Percentiles rank a stretch among this genome's conserved stretches.
These are phyloP conservation scores for Philypnodon macrostomus DNA, from an alignment of 2,797 vertebrate species.

Conservation along the genomic window DNA sequence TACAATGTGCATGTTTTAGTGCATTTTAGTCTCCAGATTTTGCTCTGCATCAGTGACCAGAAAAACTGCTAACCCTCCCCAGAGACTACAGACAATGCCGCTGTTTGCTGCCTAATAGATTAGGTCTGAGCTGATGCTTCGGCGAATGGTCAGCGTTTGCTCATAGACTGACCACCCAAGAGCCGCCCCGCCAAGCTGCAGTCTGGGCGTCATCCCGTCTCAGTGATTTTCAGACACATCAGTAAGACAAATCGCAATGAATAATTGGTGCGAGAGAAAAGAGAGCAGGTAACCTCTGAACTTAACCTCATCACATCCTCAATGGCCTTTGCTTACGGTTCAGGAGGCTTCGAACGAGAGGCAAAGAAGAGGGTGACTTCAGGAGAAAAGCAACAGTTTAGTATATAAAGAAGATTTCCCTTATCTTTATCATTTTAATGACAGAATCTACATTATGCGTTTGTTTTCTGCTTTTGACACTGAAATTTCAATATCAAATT, in stretches of 20 bases:
- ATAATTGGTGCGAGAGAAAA: slow-evolving; percentile 53
- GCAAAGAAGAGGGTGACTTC: slow-evolving; percentile 51
- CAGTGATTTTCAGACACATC: slow-evolving; percentile 60
- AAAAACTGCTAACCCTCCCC: slow-evolving; percentile 64
- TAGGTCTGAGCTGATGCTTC: slow-evolving; percentile 53
- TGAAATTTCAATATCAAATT: not conserved
- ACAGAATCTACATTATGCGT: no score
- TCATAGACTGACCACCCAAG: slow-evolving; percentile 77
- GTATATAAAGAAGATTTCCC: slow-evolving; percentile 55
- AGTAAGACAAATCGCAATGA: slow-evolving; percentile 58
- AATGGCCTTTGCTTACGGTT: slow-evolving; percentile 42
- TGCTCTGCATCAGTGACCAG: slow-evolving; percentile 64
- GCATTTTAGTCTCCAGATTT: slow-evolving; percentile 29
- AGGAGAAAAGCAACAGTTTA: slow-evolving; percentile 25
- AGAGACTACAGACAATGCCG: slow-evolving; percentile 62
- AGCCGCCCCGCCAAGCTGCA: slow-evolving; percentile 34
- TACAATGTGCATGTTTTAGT: slow-evolving; percentile 27
- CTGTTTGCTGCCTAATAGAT: slow-evolving; percentile 72
- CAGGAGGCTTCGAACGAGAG: slow-evolving; percentile 45
- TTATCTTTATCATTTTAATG: slow-evolving; percentile 30
- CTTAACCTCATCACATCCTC: slow-evolving; percentile 21
- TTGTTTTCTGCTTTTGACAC: no score
- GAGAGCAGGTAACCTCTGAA: slow-evolving; percentile 32
- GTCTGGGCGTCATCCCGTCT: slow-evolving; percentile 55
- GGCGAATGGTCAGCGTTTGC: slow-evolving; percentile 42